Base-by-base conservation (phyloP, 2,888 invertebrate species). In the Acronicta alni region DNA sequence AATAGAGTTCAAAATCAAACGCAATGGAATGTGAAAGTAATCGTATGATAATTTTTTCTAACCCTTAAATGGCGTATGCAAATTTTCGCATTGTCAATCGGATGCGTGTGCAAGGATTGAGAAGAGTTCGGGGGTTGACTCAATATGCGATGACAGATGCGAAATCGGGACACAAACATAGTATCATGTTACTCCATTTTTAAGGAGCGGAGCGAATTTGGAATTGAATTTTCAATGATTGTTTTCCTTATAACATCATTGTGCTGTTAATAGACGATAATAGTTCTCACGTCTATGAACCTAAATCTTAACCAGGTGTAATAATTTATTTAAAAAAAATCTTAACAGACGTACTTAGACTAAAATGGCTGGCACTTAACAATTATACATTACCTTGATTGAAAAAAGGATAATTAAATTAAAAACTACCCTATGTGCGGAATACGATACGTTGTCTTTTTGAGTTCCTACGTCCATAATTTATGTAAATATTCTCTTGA, bases 61-160 rank as follows among this genome's bases (percentile, higher is more conserved):
- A 88, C 89, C 91, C 89, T 88, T 86, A 88, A 91, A 92, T 88
- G 86, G 88, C 81, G 83, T 93, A 93, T 93, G 93, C 89, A 92
- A 92, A 93, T 93, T 86, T 80, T 72, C 45, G 68, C 75, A 80
- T 82, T 82, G 81, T 81, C 75, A 74, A 78, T 77, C 70, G 67
- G 76, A 71, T 80, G 75, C 83, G 83, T 77, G 75, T 80, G 82
- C 81, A 80, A 79, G 73, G 69, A 72, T 69, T 72, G 67, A 59
- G 72, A 42, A 75, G 67, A 75, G 71, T 80, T 81, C 59, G 75
- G 82, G 90, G 92, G 91, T 88, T 82, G 82, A 82, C 76, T 90
- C 90, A 89, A 89, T 89, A 88, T 81, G 79, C 87, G 93, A 80
- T 94, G 93, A 94, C 93, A 94, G 93, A 93, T 94, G 93, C 83